Evolutionary conservation across 2,888 invertebrate species (phyloP), one percentile per base, ranked within the genome.

Genomic region (Hedya salicella): DNA sequence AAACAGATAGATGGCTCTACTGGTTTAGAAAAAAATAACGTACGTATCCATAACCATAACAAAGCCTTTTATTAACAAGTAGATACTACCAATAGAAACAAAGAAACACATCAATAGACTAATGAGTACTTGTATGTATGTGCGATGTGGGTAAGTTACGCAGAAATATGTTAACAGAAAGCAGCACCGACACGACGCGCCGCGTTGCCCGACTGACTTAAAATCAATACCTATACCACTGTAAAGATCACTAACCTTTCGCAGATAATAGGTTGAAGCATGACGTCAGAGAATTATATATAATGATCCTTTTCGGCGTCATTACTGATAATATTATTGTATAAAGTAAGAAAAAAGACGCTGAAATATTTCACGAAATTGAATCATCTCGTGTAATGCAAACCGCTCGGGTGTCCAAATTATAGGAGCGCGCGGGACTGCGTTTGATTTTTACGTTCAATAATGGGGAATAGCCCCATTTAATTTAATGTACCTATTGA

Each of bases 211-310:
- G 17, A 13, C 46, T n/a, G n/a, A 30, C 17, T 14, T 57, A 14
- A 57, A 57, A 57, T 57, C 56, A 57, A 44, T 57, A 57, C 6
- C 25, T 6, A 25, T 25, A 25, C 4, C 25, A 9, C 17, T 57
- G 13, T 42, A 57, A 36, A 36, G 32, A 57, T 32, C 46, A 46
- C 4, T 36, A 46, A 32, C 46, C 57, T 57, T 32, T 57, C n/a
- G 9, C 32, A 46, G 56, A 56, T 44, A 56, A 19, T 17, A 2
- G 11, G 16, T 53, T 30, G 13, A 44, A 30, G 42, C 14, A 56
- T 42, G 40, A 54, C 16, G 16, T 16, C 21, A 17, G 56, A 44
- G 44, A 44, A 56, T 44, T 56, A 56, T 13, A 30, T 44, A 56
- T 56, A 56, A 56, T 44, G 44, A 30, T 21, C 48, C n/a, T 2